A percentile compares a stretch with the other conserved stretches of the same genome.
phyloP scores from a whole-genome alignment of 2,113 vertebrate species.

The Sinocyclocheilus rhinocerous region DNA sequence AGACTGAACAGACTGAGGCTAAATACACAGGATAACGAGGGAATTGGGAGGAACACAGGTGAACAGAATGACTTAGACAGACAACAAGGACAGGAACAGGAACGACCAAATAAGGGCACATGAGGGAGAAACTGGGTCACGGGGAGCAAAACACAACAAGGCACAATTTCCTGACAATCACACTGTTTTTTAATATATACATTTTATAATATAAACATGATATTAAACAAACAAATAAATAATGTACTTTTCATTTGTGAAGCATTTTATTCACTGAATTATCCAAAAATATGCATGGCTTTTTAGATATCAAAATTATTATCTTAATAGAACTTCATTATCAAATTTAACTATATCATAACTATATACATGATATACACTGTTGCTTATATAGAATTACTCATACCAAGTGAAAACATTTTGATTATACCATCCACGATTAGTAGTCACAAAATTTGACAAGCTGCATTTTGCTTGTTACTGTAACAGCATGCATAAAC shows the following conservation, averaged over 20 bases:
- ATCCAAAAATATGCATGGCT: neutral
- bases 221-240: neutral
- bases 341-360: neutral
- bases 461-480: neutral
- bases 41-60: no score
- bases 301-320: neutral
- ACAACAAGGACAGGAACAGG: no score
- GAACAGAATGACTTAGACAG: no score
- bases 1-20: no score
- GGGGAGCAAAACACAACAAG: no score
- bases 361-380: neutral
- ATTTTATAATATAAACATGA: no score
- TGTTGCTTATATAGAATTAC: neutral
- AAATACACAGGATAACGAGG: no score
- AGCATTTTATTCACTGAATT: neutral
- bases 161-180: no score
- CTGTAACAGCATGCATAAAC: neutral
- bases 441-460: no score
- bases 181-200: no score
- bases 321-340: neutral
- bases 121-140: no score
- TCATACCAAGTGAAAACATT: neutral
- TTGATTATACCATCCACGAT: neutral
- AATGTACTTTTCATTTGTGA: neutral
- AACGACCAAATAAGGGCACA: no score